phyloP scores from a whole-genome alignment of 2,888 invertebrate genomes.

The Elaeidobius kamerunicus region DNA sequence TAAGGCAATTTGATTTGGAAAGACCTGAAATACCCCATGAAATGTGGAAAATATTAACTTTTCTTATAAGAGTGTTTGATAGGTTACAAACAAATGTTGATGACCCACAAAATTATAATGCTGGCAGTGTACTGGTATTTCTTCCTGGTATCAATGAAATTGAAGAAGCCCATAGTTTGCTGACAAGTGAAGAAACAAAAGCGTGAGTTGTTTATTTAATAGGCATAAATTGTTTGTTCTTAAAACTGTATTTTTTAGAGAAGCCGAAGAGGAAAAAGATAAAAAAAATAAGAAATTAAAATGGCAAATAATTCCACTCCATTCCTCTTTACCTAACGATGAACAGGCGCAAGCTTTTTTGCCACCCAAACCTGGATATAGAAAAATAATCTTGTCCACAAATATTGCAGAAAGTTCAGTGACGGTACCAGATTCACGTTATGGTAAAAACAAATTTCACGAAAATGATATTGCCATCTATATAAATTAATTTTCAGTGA shows the following conservation, averaged over 20 bases:
- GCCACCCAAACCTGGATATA: conserved; percentile 57
- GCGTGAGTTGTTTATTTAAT: conserved; percentile 2
- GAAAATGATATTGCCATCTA: not conserved
- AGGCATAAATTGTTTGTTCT: too few species aligned
- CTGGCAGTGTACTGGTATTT: conserved; percentile 80
- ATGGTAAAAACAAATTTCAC: conserved; percentile 53
- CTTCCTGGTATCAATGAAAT: conserved; percentile 87
- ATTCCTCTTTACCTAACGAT: conserved; percentile 64
- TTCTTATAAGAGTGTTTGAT: conserved; percentile 63
- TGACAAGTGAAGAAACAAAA: conserved; percentile 35
- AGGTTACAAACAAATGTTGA: conserved; percentile 52
- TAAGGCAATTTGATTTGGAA: conserved; percentile 55
- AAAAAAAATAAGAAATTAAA: conserved; percentile 22
- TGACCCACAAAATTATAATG: conserved; percentile 28
- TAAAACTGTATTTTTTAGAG: too few species aligned
- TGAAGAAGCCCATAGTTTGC: conserved; percentile 59
- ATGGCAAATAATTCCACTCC: conserved; percentile 52
- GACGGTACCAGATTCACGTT: conserved; percentile 84
- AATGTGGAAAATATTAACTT: conserved; percentile 48
- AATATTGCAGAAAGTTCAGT: conserved; percentile 93
- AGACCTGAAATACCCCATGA: conserved; percentile 49
- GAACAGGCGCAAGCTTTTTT: conserved; percentile 63
- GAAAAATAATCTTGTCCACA: conserved; percentile 86
- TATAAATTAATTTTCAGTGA: conserved; percentile 58
- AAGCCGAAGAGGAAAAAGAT: too few species aligned